Conservation (phyloP, 2,888 invertebrate genomes). For the Athetis lepigone region DNA sequence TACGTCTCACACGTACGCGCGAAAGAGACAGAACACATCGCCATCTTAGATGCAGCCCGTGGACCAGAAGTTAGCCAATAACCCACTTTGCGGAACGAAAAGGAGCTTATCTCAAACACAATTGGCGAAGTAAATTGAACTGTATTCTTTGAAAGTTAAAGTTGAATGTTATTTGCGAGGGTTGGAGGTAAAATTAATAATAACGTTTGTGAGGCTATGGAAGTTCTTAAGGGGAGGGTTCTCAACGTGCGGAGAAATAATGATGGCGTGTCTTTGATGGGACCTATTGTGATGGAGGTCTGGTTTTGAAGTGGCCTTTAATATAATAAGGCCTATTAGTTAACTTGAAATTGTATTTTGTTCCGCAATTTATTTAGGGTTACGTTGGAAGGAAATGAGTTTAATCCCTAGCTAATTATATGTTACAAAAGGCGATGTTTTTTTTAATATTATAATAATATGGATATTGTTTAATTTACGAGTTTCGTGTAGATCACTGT, state of each 20-base stretch:
- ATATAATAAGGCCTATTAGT: conserved; percentile 78
- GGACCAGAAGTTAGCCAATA: conserved; percentile 90
- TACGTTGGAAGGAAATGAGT: conserved; percentile 57
- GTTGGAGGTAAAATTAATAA: conserved; percentile 78
- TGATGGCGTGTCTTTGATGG: conserved; percentile 80
- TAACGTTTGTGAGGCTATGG: conserved; percentile 77
- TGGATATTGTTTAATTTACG: too few species aligned
- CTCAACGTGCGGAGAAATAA: conserved; percentile 72
- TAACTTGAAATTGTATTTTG: conserved; percentile 71
- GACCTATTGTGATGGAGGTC: conserved; percentile 72
- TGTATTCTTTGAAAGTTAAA: conserved; percentile 70
- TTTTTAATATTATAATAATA: too few species aligned
- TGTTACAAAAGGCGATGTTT: conserved; percentile 26
- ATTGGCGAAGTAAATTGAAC: conserved; percentile 74
- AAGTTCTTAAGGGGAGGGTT: conserved; percentile 81
- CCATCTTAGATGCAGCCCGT: conserved; percentile 89
- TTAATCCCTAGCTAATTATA: conserved; percentile 46
- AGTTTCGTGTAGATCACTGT: too few species aligned
- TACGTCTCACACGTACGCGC: conserved; percentile 60
- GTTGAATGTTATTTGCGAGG: conserved; percentile 68
- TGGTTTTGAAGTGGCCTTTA: conserved; percentile 79
- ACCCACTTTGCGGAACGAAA: conserved; percentile 73
- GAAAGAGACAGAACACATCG: conserved; percentile 79
- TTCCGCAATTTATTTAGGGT: conserved; percentile 63
- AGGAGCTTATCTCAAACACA: conserved; percentile 72